phyloP scores from a whole-genome alignment of 2,888 invertebrate genomes.

The Ashinkailepas kermadecensis region DNA sequence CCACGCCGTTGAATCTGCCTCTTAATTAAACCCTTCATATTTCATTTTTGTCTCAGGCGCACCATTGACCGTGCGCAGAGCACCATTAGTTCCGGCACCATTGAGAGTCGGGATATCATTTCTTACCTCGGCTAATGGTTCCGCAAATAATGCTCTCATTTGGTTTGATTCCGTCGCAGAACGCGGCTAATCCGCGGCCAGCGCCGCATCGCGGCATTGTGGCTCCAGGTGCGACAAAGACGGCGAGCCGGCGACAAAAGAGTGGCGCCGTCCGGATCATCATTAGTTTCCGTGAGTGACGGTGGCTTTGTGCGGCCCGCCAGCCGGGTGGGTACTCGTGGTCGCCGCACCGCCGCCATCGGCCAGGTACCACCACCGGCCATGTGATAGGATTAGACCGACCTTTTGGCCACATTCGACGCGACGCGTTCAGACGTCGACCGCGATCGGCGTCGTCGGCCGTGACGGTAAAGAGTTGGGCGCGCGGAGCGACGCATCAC shows the following conservation, averaged over 20 bases:
- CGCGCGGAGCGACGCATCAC: background rate
- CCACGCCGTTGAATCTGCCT: background rate
- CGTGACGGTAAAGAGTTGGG: background rate
- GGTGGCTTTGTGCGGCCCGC: background rate
- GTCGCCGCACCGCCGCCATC: background rate
- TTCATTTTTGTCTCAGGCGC: constrained; percentile 13
- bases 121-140: constrained; percentile 15
- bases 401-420: background rate
- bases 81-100: constrained; percentile 1
- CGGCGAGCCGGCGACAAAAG: constrained; percentile 12
- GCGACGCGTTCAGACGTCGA: background rate
- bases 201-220: constrained; percentile 10
- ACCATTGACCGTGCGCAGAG: background rate
- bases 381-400: background rate
- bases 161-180: constrained; percentile 17
- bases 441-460: background rate
- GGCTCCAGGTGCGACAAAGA: constrained; percentile 13
- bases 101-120: background rate
- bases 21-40: constrained; percentile 23
- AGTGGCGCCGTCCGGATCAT: constrained; percentile 12
- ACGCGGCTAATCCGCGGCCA: background rate
- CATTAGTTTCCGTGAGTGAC: constrained; percentile 22
- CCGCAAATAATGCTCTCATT: constrained; percentile 18
- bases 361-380: background rate
- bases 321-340: background rate